These are phyloP conservation scores for Diplazon laetatorius DNA, from an alignment of 2,888 invertebrate species.

Conservation along the genomic window DNA sequence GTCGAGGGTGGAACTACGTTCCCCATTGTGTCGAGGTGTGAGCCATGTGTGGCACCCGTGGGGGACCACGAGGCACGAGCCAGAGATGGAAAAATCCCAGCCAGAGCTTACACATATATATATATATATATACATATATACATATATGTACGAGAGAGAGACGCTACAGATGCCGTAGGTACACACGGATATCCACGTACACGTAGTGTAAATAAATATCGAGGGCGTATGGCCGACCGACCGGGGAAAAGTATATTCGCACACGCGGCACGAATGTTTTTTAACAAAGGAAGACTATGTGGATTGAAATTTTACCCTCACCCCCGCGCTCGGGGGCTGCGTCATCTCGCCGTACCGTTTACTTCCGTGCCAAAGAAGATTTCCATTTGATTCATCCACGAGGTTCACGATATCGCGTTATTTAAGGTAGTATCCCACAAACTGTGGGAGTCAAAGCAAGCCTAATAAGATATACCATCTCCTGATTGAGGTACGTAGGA, in stretches of 20 bases:
- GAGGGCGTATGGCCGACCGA: slow-evolving; percentile 47
- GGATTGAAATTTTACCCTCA: slow-evolving; percentile 73
- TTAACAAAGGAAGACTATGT: slow-evolving; percentile 82
- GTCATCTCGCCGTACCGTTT: slow-evolving; percentile 13
- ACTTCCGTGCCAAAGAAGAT: slow-evolving; percentile 47
- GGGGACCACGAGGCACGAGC: slow-evolving; percentile 56
- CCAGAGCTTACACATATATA: slow-evolving; percentile 12
- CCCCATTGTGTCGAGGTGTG: slow-evolving; percentile 82
- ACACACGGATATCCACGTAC: slow-evolving; percentile 13
- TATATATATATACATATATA: not conserved
- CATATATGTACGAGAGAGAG: too few species aligned
- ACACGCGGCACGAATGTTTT: slow-evolving; percentile 81
- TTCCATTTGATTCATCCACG: too few species aligned
- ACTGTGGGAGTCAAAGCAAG: too few species aligned
- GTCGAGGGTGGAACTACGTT: slow-evolving; percentile 74
- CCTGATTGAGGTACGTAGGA: too few species aligned
- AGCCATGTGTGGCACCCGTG: slow-evolving; percentile 78
- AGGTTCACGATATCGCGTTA: too few species aligned
- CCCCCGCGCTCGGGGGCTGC: slow-evolving; percentile 7
- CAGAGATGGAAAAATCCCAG: slow-evolving; percentile 31
- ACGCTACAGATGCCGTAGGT: too few species aligned
- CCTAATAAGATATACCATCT: too few species aligned
- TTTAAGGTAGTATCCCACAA: too few species aligned
- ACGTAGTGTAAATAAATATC: slow-evolving; percentile 45
- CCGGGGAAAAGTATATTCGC: slow-evolving; percentile 78